phyloP scores from a whole-genome alignment of 2,113 vertebrate species.

The pig (Sus scrofa) region DNA sequence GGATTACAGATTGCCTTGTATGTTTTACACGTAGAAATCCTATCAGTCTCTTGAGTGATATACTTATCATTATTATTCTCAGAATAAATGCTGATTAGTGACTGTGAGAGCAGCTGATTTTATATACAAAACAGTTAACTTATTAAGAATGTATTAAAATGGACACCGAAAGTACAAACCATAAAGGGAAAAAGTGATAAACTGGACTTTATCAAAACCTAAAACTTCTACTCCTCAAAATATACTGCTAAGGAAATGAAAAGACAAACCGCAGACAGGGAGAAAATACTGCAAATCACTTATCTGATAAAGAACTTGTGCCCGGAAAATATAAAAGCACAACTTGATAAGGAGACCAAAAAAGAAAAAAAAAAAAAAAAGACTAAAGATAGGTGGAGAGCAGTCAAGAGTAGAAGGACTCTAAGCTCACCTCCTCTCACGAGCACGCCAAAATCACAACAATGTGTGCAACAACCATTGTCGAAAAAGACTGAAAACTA shows the following conservation, averaged over 20 bases:
- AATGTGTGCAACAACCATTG: too few species aligned
- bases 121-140: slow-evolving; percentile 29
- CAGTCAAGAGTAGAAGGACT: too few species aligned
- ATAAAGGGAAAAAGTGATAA: slow-evolving; percentile 16
- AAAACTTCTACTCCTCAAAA: slow-evolving; percentile 64
- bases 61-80: background rate
- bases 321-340: slow-evolving; percentile 38
- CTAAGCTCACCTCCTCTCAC: too few species aligned
- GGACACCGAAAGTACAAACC: background rate
- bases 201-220: slow-evolving; percentile 14
- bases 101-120: background rate
- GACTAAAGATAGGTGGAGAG: background rate
- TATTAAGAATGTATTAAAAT: slow-evolving; percentile 25
- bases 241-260: slow-evolving; percentile 48
- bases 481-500: too few species aligned
- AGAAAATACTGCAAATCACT: slow-evolving; percentile 45
- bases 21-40: slow-evolving; percentile 50
- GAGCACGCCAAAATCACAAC: too few species aligned
- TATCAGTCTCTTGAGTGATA: background rate
- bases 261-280: slow-evolving; percentile 29
- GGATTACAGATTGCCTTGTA: background rate
- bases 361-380: background rate
- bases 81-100: slow-evolving; percentile 35
- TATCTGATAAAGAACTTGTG: slow-evolving; percentile 33
- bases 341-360: background rate